A percentile compares a stretch with the other conserved stretches of the same genome.
Evolutionary conservation across 2,113 vertebrate genomes (phyloP).

Genomic region (Ophthalmotilapia sp.): DNA sequence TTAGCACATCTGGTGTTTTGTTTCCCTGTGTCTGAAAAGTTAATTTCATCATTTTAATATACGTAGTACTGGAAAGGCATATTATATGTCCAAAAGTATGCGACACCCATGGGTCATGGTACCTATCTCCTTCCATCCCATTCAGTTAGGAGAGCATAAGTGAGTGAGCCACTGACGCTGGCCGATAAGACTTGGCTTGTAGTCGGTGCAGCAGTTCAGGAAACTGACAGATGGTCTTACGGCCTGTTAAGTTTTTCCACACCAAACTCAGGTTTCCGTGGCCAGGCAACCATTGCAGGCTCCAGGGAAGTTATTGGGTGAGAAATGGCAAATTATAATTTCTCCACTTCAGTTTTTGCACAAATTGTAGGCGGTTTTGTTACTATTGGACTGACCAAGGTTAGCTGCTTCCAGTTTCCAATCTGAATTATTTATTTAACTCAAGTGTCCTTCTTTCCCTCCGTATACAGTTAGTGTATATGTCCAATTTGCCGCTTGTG

Average conservation of each 20-base stretch:
- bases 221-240: neutral
- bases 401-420: neutral
- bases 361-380: neutral
- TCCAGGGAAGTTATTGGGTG: neutral
- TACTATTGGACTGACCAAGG: neutral
- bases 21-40: neutral
- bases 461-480: neutral
- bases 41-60: neutral
- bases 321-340: neutral
- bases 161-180: neutral
- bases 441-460: neutral
- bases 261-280: neutral
- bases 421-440: neutral
- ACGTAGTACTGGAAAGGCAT: neutral
- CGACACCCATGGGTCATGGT: neutral
- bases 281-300: neutral
- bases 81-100: neutral
- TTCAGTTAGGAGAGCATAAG: neutral
- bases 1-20: neutral
- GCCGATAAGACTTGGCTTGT: neutral
- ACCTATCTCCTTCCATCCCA: neutral
- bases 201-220: neutral
- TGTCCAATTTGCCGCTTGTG: neutral
- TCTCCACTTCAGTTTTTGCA: neutral
- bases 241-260: neutral